Evolutionary conservation across 1,140 invertebrate species (phyloP).

Genomic region (Aphelenchoides fujianensis): DNA sequence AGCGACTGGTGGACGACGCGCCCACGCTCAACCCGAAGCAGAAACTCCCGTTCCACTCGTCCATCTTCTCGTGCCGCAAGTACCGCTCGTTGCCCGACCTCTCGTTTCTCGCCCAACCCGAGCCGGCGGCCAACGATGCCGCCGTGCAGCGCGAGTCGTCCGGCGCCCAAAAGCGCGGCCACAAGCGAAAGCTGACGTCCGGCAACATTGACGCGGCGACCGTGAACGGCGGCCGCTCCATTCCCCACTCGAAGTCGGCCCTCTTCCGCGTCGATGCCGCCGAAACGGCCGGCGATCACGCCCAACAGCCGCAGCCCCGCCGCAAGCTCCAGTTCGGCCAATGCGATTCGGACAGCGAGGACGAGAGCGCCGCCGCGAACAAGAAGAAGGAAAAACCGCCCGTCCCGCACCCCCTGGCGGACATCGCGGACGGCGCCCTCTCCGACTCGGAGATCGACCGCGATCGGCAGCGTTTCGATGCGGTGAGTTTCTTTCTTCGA

Average conservation of each 20-base stretch:
- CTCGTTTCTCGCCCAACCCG: conserved; percentile 24
- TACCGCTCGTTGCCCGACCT: conserved; percentile 52
- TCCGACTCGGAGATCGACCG: conserved; percentile 59
- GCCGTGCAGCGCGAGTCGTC: not conserved
- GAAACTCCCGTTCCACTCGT: conserved; percentile 49
- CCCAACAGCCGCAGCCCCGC: not conserved
- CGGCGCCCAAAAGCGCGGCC: conserved; percentile 9
- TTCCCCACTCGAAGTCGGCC: conserved; percentile 11
- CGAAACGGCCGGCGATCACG: not conserved
- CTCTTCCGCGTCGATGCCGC: conserved; percentile 11
- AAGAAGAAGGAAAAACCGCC: conserved; percentile 15
- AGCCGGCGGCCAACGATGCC: not conserved
- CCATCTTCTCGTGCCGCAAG: conserved; percentile 48
- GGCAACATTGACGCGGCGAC: conserved; percentile 10
- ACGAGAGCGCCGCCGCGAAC: conserved; percentile 6
- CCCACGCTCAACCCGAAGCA: conserved; percentile 35
- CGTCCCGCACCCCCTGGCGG: not conserved
- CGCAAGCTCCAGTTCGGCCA: not conserved
- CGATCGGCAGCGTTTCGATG: conserved; percentile 25
- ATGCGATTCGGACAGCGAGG: conserved; percentile 18
- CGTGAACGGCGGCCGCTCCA: conserved; percentile 7
- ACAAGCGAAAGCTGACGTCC: conserved; percentile 26
- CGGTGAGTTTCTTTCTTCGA: conserved; percentile 15
- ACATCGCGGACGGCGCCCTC: conserved; percentile 58
- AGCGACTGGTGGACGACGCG: not conserved